Base-by-base conservation (phyloP, 2,797 vertebrate genomes). In the Tenualosa thibaudeaui region DNA sequence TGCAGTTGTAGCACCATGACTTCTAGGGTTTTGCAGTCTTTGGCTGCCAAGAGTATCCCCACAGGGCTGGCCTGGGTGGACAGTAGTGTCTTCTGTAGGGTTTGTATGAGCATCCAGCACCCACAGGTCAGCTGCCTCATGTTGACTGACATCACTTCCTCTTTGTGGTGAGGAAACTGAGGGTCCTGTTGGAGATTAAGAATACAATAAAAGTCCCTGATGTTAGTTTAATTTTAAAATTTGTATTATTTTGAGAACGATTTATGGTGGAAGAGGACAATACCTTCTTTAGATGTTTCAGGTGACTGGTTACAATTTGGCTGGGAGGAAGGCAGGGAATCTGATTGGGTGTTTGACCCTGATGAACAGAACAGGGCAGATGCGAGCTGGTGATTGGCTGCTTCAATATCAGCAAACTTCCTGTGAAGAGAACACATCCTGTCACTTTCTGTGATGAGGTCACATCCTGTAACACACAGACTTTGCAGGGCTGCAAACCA, bases 331-430 rank as follows among this genome's bases (percentile, higher is more conserved):
- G 87, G 87, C 50, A 88, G 84, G 26, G 13, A 53, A 60, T 87
- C 84, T 0, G 86, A 26, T 5, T 81, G 2, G 6, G 19, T 88
- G 65, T 91, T 91, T 24, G 88, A 88, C 0, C 86, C 89, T 0
- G 93, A 91, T 24, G 91, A 93, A 0, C 92, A 87, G 88, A 93
- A 93, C 75, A 96, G 91, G 71, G 93, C 90, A 26, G 93, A 93
- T 2, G 93, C 91, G 37, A 95, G 91, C 37, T 93, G 93, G 4
- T 95, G 94, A 89, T 96, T 97, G 46, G 95, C 93, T 75, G 96
- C 96, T 87, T 96, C 96, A 81, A 96, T 96, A 87, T 96, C 94
- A 43, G 95, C 94, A 92, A 96, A 96, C 92, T 96, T 96, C 89
- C 96, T 97, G 92, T 92, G 82, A 85, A 90, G 83, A 51, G 50